Percentiles rank a stretch among this genome's conserved stretches.
These are phyloP conservation scores for Zoanthus sansibaricus DNA, from an alignment of 92 coral and sea anemone species.

Conservation along the genomic window DNA sequence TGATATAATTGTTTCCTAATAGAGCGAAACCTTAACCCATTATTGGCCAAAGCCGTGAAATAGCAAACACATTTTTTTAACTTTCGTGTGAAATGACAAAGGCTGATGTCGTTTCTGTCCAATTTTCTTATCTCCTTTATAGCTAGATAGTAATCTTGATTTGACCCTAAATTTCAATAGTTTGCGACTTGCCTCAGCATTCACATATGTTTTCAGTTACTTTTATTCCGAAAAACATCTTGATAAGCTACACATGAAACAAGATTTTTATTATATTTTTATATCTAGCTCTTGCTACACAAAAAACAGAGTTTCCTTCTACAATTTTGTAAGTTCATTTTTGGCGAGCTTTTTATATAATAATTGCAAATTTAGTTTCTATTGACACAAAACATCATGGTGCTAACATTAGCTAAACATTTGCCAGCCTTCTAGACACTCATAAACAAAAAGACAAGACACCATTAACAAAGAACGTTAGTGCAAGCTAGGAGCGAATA, in stretches of 20 bases:
- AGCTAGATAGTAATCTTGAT: conserved; percentile 25
- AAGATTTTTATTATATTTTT: conserved; percentile 12
- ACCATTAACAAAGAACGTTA: not conserved
- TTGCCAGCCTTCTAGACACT: not conserved
- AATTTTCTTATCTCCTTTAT: conserved; percentile 12
- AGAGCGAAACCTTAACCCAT: not conserved
- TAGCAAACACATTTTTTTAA: conserved; percentile 6
- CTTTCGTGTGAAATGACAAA: conserved; percentile 10
- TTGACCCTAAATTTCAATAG: not conserved
- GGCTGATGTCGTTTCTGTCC: not conserved
- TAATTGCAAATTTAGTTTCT: conserved; percentile 39
- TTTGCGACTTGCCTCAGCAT: not conserved
- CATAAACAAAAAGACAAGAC: not conserved
- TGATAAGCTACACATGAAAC: conserved; percentile 10
- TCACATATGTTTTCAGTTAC: conserved; percentile 33
- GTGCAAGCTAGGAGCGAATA: not conserved
- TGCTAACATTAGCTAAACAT: conserved; percentile 25
- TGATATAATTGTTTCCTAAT: conserved; percentile 33
- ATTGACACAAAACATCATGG: conserved; percentile 35
- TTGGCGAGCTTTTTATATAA: not conserved
- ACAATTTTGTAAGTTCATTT: conserved; percentile 20
- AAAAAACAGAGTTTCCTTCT: conserved; percentile 20
- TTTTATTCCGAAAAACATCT: not conserved
- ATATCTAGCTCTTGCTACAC: conserved; percentile 19
- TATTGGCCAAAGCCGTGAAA: conserved; percentile 31